Evolutionary conservation across 2,888 invertebrate genomes (phyloP).

Genomic region (Panorpa germanica): DNA sequence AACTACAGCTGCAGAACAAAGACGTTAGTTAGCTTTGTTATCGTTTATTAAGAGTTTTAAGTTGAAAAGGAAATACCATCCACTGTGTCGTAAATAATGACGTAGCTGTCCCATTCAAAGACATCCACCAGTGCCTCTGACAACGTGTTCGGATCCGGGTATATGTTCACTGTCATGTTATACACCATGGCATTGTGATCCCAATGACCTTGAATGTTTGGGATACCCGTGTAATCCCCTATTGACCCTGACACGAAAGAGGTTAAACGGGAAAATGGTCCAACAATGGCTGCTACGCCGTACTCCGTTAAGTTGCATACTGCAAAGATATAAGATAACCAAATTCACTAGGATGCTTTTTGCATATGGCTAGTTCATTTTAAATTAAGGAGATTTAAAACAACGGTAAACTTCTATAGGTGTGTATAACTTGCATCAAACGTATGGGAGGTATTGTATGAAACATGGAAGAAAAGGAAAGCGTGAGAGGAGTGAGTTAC

Average conservation of each 20-base stretch:
- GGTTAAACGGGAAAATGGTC: constrained; percentile 29
- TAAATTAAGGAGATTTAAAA: no score
- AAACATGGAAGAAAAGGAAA: no score
- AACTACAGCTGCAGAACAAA: no score
- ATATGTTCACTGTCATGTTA: constrained; percentile 45
- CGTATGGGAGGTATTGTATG: no score
- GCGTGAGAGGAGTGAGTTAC: no score
- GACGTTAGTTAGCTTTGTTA: no score
- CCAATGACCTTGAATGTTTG: constrained; percentile 41
- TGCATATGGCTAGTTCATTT: no score
- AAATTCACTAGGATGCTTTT: no score
- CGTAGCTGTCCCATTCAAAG: constrained; percentile 63
- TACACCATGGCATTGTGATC: constrained; percentile 26
- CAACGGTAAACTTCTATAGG: no score
- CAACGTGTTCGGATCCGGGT: constrained; percentile 41
- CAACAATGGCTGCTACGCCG: constrained; percentile 58
- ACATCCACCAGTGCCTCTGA: constrained; percentile 49
- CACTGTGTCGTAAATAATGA: constrained; percentile 67
- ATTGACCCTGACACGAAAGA: constrained; percentile 29
- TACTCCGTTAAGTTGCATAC: constrained; percentile 42
- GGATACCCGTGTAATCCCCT: constrained; percentile 41
- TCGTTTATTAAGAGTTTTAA: no score
- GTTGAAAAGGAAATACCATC: no score
- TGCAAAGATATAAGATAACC: constrained; percentile 21
- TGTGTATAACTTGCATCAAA: no score